phyloP scores from a whole-genome alignment of 2,888 invertebrate genomes.

The Drosophila robusta region DNA sequence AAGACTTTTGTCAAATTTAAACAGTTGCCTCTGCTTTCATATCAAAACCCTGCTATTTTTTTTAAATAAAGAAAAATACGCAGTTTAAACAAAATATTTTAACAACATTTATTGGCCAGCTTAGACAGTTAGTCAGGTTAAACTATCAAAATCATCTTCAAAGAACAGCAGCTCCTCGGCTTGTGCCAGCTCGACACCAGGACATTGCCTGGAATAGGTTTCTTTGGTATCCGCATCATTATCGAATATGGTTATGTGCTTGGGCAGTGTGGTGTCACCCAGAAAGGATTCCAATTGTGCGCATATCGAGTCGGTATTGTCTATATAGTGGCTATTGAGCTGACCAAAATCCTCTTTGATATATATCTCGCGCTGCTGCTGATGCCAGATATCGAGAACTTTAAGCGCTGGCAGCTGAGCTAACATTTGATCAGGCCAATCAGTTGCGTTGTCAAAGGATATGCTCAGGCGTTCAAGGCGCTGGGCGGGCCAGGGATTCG shows the following conservation, averaged over 20 bases:
- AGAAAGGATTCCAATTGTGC: conserved; percentile 37
- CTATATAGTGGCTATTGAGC: conserved; percentile 11
- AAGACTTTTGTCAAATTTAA: too few relatives aligned
- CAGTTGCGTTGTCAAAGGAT: conserved; percentile 32
- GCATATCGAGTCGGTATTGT: conserved; percentile 32
- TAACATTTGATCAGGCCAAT: conserved; percentile 40
- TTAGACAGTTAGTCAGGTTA: neutral
- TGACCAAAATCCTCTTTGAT: conserved; percentile 45
- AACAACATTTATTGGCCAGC: conserved; percentile 11
- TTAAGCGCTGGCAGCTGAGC: conserved; percentile 40
- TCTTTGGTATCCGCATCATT: conserved; percentile 21
- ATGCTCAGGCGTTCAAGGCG: conserved; percentile 48
- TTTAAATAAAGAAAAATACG: neutral
- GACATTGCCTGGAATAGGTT: conserved; percentile 25
- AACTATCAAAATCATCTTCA: conserved; percentile 24
- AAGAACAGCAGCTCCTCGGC: conserved; percentile 35
- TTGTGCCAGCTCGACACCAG: conserved; percentile 21
- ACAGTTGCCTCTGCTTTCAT: too few relatives aligned
- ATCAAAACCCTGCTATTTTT: neutral
- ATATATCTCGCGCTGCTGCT: conserved; percentile 46
- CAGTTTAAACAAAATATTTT: neutral
- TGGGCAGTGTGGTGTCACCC: conserved; percentile 19
- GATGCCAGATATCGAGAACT: conserved; percentile 44
- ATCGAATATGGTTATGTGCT: conserved; percentile 37
- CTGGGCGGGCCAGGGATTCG: conserved; percentile 44